Conservation (phyloP, 2,888 invertebrate genomes). For the Cepaea hortensis region DNA sequence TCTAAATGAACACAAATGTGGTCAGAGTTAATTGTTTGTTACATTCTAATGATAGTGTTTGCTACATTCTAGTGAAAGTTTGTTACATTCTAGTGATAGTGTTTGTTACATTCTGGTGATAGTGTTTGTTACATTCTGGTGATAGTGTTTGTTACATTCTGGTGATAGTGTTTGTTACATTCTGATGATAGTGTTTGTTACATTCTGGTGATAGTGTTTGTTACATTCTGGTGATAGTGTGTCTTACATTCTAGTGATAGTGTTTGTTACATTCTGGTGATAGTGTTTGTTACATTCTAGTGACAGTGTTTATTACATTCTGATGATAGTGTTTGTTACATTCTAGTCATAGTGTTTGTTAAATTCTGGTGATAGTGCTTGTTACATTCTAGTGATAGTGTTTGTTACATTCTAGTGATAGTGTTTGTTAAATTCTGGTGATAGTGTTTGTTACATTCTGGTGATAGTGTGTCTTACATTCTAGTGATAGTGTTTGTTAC, state of each 20-base stretch:
- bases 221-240: background rate
- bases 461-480: background rate
- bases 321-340: background rate
- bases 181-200: too few relatives aligned
- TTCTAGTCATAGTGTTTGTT: background rate
- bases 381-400: background rate
- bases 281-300: background rate
- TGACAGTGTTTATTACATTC: background rate
- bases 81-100: background rate
- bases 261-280: too few relatives aligned
- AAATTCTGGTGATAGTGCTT: background rate
- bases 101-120: background rate
- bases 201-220: background rate
- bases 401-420: background rate
- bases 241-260: too few relatives aligned
- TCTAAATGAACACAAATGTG: constrained; percentile 79
- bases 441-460: background rate
- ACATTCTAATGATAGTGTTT: background rate
- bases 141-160: background rate
- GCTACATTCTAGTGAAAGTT: background rate
- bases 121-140: background rate
- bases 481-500: background rate
- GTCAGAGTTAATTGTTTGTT: background rate
- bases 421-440: background rate
- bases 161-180: background rate